A percentile compares a stretch with the other conserved stretches of the same genome.
These are phyloP conservation scores for Aporophyla nigra DNA, from an alignment of 2,888 invertebrate genomes.

Conservation along the genomic window DNA sequence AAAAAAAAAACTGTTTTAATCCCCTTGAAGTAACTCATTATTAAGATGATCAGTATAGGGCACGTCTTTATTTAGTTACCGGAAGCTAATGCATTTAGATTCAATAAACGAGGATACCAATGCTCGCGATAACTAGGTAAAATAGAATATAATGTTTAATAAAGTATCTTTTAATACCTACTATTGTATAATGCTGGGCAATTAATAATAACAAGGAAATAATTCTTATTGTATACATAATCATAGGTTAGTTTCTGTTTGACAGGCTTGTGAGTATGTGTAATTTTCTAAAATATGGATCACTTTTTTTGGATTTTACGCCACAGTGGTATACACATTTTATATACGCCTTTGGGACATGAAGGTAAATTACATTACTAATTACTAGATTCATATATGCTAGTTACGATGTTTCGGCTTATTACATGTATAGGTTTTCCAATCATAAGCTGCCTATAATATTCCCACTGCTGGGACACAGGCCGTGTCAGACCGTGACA, in stretches of 20 bases:
- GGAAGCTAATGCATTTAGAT: constrained; percentile 30
- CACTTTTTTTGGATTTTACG: constrained; percentile 46
- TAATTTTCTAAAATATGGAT: constrained; percentile 25
- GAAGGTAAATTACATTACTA: constrained; percentile 34
- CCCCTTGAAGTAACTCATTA: neutral
- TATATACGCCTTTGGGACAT: constrained; percentile 31
- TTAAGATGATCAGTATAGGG: neutral
- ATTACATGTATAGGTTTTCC: neutral
- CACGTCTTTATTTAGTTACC: constrained; percentile 5
- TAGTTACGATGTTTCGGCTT: neutral
- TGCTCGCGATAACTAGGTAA: constrained; percentile 30
- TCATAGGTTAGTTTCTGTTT: constrained; percentile 26
- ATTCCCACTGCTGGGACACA: neutral
- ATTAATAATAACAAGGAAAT: constrained; percentile 44
- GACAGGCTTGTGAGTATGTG: constrained; percentile 29
- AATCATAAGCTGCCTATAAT: neutral
- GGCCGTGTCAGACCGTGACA: neutral
- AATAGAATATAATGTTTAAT: constrained; percentile 14
- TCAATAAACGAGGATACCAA: constrained; percentile 21
- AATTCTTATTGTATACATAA: constrained; percentile 14
- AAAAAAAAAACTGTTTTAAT: neutral
- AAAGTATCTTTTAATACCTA: constrained; percentile 18
- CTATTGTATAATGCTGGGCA: constrained; percentile 11
- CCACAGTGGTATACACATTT: constrained; percentile 40
- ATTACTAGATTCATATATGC: neutral